Base-by-base conservation (phyloP, 2,797 vertebrate species). In the Lepidocolaptes lacrymiger region DNA sequence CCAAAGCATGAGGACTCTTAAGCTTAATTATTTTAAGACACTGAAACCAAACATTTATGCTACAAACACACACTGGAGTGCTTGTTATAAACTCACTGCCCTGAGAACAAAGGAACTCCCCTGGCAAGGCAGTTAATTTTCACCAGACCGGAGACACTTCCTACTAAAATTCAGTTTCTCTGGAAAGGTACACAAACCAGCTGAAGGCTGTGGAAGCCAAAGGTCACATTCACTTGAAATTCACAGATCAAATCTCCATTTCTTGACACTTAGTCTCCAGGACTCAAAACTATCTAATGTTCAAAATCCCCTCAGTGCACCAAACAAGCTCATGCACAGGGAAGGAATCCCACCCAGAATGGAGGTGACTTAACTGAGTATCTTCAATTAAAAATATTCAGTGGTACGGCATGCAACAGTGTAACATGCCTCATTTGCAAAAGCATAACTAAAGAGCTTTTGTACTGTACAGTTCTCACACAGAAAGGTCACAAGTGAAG, bases 111-210 rank as follows among this genome's bases (percentile, higher is more conserved):
- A 76, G n/a, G 18, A 73, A 87, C 82, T 85, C 59, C 64, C 44
- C 49, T 58, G 54, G 48, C 56, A 89, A 90, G 54, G 30, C 30
- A 93, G 51, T 85, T 68, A 88, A 83, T 89, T 58, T 76, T 76
- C 81, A 83, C 72, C 37, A 59, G 28, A 52, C 3, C 30, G 17
- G 12, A 84, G 36, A 63, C 39, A 37, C 59, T 41, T 72, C 30
- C 82, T 77, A 71, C 52, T 52, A 21, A 36, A 66, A 73, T 6
- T 14, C 34, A 12, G 32, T 71, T 77, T 83, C 23, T 48, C 61
- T 74, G 51, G 71, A 64, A n/a, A 67, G 22, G 24, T 32, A 44
- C 44, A 76, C 36, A 44, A 48, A 77, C 0, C 17, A 66, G 67
- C 26, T 68, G 43, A 64, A 68, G 4, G 14, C 2, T 6, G 2